Evolutionary conservation across 2,113 vertebrate genomes (phyloP), one percentile per base, ranked within the genome.

Genomic region (Heterotilapia buettikoferi): DNA sequence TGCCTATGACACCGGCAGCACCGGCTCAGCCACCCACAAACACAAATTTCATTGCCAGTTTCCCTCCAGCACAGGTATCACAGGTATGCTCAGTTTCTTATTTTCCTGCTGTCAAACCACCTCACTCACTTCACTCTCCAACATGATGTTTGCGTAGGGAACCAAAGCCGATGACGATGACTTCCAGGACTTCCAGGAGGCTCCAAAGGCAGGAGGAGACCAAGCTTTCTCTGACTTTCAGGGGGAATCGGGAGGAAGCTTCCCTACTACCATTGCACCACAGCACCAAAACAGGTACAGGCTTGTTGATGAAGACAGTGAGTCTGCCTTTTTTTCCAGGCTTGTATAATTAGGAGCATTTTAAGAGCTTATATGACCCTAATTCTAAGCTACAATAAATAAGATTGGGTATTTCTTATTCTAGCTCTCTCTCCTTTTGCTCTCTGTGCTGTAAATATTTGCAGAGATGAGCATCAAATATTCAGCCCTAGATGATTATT

Each of bases 181-280:
- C 90, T 99, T 99, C 94, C 98, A 99, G 92, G 99, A 99, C 86
- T 99, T 99, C 92, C 99, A 99, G 95, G 99, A 99, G 92, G 99
- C 98, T 52, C 98, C 99, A 0, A 99, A 98, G 91, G 95, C 97
- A 24, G 98, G 97, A 82, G 96, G 97, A 43, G 98, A 99, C 81
- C 97, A 97, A 26, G 95, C 97, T 5, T 99, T 99, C 94, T 83
- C 95, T 40, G 98, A 99, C 89, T 99, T 99, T 93, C 97, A 98
- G 87, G 97, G 96, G 26, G 98, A 98, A 6, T 95, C 94, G 1
- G 89, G 96, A 13, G 93, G 95, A 91, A 95, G 95, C 80, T 96
- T 97, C 47, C 96, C 97, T 63, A 96, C 96, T 88, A 81, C 95
- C 43, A 85, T 82, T 19, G 85, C 88, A 83, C 94, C 97, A 38